Base-by-base conservation (phyloP, 2,888 invertebrate genomes). In the Emmelina monodactyla region DNA sequence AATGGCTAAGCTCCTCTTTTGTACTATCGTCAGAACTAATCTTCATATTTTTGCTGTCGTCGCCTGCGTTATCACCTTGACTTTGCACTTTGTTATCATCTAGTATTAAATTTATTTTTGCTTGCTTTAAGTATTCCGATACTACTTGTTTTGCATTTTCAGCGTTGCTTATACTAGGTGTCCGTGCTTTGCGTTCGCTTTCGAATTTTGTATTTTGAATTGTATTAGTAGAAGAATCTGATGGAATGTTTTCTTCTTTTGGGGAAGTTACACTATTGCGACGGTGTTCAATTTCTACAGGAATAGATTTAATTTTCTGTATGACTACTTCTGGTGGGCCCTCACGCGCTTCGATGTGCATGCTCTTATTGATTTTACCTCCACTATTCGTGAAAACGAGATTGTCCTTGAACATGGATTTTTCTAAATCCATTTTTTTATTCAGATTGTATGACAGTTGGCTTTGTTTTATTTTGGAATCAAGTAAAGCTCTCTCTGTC, bases 381-480 rank as follows among this genome's bases (percentile, higher is more conserved):
- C 43, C 50, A n/a, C 51, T 57, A 40, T 52, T 55, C 22, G 45
- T 43, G 14, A 32, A 33, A 31, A 43, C 53, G 36, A 53, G 55
- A 32, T 53, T 62, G 42, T 71, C 68, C 7, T 49, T 47, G 31
- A 53, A 61, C 11, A 55, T 48, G n/a, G 62, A 42, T 32, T 62
- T 63, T 43, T 71, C 72, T 16, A 62, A 32, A 34, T 76, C 75
- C 13, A 64, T 45, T 55, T 75, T 78, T 42, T 70, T 76, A 40
- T 58, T 64, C 42, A 67, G 53, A 42, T 50, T 70, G 38, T 63
- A 58, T 29, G 71, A 66, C 35, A 79, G 61, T 55, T 86, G 86
- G 44, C 85, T 85, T 56, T 88, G 88, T 59, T 89, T 89, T 39
- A 88, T 86, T 62, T 85, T 86, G 25, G 86, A 83, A 55, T 88